Percentiles rank a stretch among this genome's conserved stretches.
phyloP scores from a whole-genome alignment of 2,797 vertebrate species.

The Mico argentatus region DNA sequence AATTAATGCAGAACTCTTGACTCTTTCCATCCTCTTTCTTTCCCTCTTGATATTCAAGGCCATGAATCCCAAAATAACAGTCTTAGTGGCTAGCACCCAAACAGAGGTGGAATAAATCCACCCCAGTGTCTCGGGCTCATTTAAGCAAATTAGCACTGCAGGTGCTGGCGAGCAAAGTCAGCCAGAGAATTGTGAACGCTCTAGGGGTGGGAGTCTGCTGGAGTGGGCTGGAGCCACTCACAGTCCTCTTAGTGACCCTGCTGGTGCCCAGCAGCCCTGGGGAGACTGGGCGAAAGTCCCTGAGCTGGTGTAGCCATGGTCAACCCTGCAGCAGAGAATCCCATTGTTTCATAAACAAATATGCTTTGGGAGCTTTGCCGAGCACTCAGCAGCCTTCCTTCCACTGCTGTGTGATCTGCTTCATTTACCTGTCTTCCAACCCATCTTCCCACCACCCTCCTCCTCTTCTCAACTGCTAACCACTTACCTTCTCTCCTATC shows the following conservation, averaged over 20 bases:
- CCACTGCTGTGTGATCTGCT: not conserved
- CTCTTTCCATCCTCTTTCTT: constrained; percentile 68
- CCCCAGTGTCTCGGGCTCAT: not conserved
- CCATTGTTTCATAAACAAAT: not conserved
- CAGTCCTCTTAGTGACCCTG: not conserved
- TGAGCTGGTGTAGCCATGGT: not conserved
- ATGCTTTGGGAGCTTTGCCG: not conserved
- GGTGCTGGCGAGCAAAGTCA: not conserved
- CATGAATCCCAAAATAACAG: constrained; percentile 64
- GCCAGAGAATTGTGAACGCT: not conserved
- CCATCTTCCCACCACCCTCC: not conserved
- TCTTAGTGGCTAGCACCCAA: constrained; percentile 33
- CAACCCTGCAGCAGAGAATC: not conserved
- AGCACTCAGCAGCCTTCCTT: not conserved
- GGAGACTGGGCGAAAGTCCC: not conserved
- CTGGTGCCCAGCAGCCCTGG: not conserved
- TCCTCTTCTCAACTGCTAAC: not conserved
- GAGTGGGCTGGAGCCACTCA: not conserved
- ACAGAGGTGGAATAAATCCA: not conserved
- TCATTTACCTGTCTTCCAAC: not conserved
- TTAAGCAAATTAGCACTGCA: not conserved
- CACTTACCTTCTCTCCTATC: not conserved
- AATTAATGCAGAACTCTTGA: constrained; percentile 72
- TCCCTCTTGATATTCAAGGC: constrained; percentile 71
- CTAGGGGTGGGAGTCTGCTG: not conserved